Percentiles rank a stretch among this genome's conserved stretches.
Evolutionary conservation across 1,140 invertebrate genomes (phyloP).

Genomic region (Proales similis): DNA sequence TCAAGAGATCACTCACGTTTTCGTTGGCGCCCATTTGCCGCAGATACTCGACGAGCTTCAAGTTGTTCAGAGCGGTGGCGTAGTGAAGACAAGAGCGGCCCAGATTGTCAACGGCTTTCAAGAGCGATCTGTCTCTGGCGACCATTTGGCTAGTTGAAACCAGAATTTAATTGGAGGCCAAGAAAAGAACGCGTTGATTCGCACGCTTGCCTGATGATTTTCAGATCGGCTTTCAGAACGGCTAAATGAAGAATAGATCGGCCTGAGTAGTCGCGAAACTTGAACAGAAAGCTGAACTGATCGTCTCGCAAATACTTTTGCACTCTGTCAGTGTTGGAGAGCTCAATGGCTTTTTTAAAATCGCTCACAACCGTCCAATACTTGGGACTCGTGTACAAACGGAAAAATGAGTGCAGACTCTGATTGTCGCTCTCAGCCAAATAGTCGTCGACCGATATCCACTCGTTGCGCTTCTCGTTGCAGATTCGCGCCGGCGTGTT

Average conservation of each 20-base stretch:
- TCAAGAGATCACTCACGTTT: no score
- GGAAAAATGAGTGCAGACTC: constrained; percentile 10
- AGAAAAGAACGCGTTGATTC: not conserved
- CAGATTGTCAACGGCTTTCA: constrained; percentile 20
- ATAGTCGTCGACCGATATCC: constrained; percentile 8
- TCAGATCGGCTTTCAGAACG: not conserved
- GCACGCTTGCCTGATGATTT: constrained; percentile 20
- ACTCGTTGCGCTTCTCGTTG: not conserved
- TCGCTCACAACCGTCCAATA: not conserved
- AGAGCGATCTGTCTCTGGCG: not conserved
- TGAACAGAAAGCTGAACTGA: not conserved
- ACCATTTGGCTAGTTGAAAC: not conserved
- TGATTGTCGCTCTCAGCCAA: not conserved
- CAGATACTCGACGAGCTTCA: no score
- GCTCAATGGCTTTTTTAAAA: not conserved
- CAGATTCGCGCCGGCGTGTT: constrained; percentile 33
- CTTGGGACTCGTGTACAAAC: constrained; percentile 6
- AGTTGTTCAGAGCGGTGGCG: constrained; percentile 13
- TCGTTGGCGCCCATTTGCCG: no score
- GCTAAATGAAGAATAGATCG: constrained; percentile 33
- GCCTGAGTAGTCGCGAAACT: constrained; percentile 8
- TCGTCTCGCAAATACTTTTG: constrained; percentile 7
- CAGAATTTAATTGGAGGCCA: not conserved
- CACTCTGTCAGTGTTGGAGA: not conserved
- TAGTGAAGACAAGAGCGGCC: constrained; percentile 29